Percentiles rank a stretch among this genome's conserved stretches.
Evolutionary conservation across 1,140 invertebrate genomes (phyloP).

Genomic region (Brachionus sp.): DNA sequence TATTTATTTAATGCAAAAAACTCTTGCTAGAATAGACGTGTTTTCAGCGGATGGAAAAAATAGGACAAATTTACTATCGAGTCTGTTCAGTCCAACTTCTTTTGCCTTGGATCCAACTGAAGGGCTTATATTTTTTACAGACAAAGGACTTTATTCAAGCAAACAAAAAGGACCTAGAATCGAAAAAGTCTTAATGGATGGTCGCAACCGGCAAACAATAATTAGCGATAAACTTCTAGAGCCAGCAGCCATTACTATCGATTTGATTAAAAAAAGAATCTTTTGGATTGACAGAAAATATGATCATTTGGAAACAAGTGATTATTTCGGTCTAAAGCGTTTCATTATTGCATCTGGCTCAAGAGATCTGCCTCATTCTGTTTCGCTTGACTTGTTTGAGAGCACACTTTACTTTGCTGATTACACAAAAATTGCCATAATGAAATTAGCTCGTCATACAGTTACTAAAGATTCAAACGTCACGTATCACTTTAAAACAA

Average conservation of each 20-base stretch:
- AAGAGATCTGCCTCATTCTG: slow-evolving; percentile 76
- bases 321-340: slow-evolving; percentile 1
- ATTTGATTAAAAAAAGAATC: slow-evolving; percentile 54
- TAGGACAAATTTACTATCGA: not conserved
- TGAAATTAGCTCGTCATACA: slow-evolving; percentile 61
- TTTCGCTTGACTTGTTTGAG: slow-evolving; percentile 79
- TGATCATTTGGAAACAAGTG: slow-evolving; percentile 41
- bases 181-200: slow-evolving; percentile 83
- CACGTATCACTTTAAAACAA: slow-evolving; percentile 6
- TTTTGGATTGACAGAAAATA: slow-evolving; percentile 43
- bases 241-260: slow-evolving; percentile 77
- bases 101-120: slow-evolving; percentile 47
- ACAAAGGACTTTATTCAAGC: slow-evolving; percentile 74
- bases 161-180: slow-evolving; percentile 58
- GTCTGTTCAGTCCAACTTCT: not conserved
- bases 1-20: slow-evolving; percentile 14
- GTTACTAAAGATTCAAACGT: slow-evolving; percentile 2
- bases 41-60: not conserved
- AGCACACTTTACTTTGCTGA: slow-evolving; percentile 91
- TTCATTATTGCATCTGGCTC: slow-evolving; percentile 62
- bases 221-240: slow-evolving; percentile 84
- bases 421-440: slow-evolving; percentile 85
- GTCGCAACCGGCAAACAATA: slow-evolving; percentile 73
- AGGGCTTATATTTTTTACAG: slow-evolving; percentile 57
- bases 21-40: not conserved